These are phyloP conservation scores for Rhopalosiphum padi DNA, from an alignment of 1,140 invertebrate genomes.

Conservation along the genomic window DNA sequence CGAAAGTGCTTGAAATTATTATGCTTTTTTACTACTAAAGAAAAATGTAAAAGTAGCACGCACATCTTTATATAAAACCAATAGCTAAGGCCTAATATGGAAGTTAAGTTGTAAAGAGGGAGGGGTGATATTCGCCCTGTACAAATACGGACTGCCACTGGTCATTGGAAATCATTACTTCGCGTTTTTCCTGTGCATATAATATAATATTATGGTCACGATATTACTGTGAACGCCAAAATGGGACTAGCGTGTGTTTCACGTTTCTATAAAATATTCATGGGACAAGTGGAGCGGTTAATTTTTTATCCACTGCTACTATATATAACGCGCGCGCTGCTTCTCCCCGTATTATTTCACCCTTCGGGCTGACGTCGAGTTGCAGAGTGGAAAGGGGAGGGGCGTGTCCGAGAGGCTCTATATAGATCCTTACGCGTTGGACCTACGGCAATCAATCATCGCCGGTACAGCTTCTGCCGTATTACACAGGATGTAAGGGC, in stretches of 20 bases:
- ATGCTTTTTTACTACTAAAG: not conserved
- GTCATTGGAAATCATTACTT: constrained; percentile 2
- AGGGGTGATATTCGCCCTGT: not conserved
- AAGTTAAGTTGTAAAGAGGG: not conserved
- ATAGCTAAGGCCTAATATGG: not conserved
- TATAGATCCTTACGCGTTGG: not conserved
- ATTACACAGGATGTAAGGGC: not conserved
- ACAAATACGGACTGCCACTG: not conserved
- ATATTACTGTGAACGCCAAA: not conserved
- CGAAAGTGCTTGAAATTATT: not conserved
- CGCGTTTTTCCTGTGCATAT: not conserved
- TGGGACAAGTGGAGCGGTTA: not conserved
- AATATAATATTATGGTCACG: not conserved
- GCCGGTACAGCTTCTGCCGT: not conserved
- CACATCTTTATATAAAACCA: not conserved
- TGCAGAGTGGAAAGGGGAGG: not conserved
- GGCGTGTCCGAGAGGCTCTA: not conserved
- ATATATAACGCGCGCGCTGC: not conserved
- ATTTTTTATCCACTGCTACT: not conserved
- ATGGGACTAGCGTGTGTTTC: not conserved
- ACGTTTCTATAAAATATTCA: constrained; percentile 9
- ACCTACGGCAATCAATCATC: constrained; percentile 13
- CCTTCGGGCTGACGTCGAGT: not conserved
- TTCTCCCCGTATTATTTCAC: not conserved
- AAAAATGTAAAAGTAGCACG: not conserved